Percentiles rank a stretch among this genome's conserved stretches.
Evolutionary conservation across 2,888 invertebrate genomes (phyloP).

Genomic region (Labia minor): DNA sequence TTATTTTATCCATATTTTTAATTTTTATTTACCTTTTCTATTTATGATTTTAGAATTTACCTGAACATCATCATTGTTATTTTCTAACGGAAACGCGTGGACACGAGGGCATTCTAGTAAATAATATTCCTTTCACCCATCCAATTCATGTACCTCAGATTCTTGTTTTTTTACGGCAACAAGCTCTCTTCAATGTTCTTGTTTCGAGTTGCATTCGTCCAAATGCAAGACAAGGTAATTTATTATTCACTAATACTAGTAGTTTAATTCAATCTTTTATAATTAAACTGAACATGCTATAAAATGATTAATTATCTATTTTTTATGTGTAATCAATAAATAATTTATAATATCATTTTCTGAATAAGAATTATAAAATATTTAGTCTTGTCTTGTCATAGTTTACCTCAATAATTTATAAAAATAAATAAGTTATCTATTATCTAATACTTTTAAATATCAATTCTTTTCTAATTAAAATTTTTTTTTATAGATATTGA

Average conservation of each 20-base stretch:
- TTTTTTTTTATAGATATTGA: conserved; percentile 58
- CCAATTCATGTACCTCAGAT: conserved; percentile 86
- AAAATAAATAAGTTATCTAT: conserved; percentile 14
- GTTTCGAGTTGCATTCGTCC: conserved; percentile 79
- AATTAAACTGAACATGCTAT: too few species aligned
- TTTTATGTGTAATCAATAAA: too few species aligned
- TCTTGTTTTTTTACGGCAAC: conserved; percentile 71
- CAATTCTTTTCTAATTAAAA: conserved; percentile 24
- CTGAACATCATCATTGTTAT: conserved; percentile 90
- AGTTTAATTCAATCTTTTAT: conserved; percentile 30
- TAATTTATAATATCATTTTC: neutral
- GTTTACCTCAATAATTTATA: too few species aligned
- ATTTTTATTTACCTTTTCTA: conserved; percentile 24
- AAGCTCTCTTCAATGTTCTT: conserved; percentile 82
- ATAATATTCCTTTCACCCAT: conserved; percentile 83
- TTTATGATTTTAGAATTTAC: conserved; percentile 68
- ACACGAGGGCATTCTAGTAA: conserved; percentile 63
- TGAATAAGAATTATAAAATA: conserved; percentile 16
- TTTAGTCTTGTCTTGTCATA: too few species aligned
- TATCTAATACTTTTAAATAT: conserved; percentile 15
- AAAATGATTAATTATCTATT: neutral
- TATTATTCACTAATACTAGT: conserved; percentile 15
- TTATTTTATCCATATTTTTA: neutral
- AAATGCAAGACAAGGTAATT: conserved; percentile 62
- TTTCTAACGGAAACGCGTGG: conserved; percentile 75